Base-by-base conservation (phyloP, 2,797 vertebrate species). In the Artibeus jamaicensis region DNA sequence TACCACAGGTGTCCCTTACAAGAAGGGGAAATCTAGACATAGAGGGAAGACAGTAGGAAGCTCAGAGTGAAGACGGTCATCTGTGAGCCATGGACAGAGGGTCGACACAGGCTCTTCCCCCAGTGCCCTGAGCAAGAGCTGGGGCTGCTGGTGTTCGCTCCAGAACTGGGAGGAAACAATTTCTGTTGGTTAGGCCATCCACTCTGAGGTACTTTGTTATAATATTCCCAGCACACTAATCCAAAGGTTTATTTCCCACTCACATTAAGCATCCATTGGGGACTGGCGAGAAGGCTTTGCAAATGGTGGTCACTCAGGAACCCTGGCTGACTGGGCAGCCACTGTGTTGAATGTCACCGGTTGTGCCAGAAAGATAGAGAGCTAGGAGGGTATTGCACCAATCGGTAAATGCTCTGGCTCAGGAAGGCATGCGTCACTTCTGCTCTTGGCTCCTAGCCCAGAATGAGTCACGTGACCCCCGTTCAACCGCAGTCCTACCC, bases 111-210 rank as follows among this genome's bases (percentile, higher is more conserved):
- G 15, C 7, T 15, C 26, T 14, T 42, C 42, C 19, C 24, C 83
- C 37, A 4, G 1, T 2, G 67, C 9, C 65, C 12, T 46, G 3
- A 1, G 74, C 22, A 12, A 34, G 24, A 62, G 7, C 6, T 37
- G 42, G 3, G 0, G 0, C 19, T 10, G 26, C 67, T 0, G 2
- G 0, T 5, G 48, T 53, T 62, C 44, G 14, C 3, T 50, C 29
- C 32, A n/a, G 24, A 34, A 6, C 12, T 32, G 6, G 18, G 44
- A 76, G 46, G 37, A n/a, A 76, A 55, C 24, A 42, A 5, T n/a
- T 32, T 46, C 79, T 73, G 3, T 5, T 34, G n/a, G 26, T 29
- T 14, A 87, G 73, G 21, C 4, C 67, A 22, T 46, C 44, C 4
- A 6, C 6, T 37, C 34, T 34, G 7, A 78, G 78, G 14, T 21